phyloP scores from a whole-genome alignment of 2,113 vertebrate genomes.

The Oenanthe oenanthe region DNA sequence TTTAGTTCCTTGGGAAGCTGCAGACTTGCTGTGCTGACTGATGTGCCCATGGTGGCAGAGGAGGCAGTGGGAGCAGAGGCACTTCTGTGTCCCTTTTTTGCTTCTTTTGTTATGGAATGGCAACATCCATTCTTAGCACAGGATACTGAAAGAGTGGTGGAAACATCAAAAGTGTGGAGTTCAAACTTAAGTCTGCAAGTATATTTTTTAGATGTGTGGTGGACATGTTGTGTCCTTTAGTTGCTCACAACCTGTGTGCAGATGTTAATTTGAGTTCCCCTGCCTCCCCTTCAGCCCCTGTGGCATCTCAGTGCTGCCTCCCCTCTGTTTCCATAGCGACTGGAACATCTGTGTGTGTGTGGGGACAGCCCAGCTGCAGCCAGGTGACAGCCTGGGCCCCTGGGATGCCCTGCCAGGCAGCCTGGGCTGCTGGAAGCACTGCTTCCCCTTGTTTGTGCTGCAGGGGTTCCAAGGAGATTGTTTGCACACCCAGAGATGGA shows the following conservation, averaged over 20 bases:
- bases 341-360: neutral
- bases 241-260: neutral
- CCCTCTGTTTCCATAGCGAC: neutral
- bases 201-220: neutral
- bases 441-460: neutral
- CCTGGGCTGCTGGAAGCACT: neutral
- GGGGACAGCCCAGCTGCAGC: neutral
- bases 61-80: neutral
- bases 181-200: neutral
- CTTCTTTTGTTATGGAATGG: neutral
- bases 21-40: neutral
- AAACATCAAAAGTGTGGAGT: neutral
- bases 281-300: neutral
- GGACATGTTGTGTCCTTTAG: neutral
- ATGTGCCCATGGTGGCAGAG: neutral
- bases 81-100: neutral
- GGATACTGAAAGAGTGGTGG: neutral
- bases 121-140: neutral
- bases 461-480: neutral
- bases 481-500: neutral
- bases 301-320: neutral
- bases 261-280: neutral
- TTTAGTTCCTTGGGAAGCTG: conserved; percentile 28
- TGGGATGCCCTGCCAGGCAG: neutral
- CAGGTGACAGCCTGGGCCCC: neutral